These are phyloP conservation scores for Paratilapia polleni DNA, from an alignment of 2,113 vertebrate species.

Conservation along the genomic window DNA sequence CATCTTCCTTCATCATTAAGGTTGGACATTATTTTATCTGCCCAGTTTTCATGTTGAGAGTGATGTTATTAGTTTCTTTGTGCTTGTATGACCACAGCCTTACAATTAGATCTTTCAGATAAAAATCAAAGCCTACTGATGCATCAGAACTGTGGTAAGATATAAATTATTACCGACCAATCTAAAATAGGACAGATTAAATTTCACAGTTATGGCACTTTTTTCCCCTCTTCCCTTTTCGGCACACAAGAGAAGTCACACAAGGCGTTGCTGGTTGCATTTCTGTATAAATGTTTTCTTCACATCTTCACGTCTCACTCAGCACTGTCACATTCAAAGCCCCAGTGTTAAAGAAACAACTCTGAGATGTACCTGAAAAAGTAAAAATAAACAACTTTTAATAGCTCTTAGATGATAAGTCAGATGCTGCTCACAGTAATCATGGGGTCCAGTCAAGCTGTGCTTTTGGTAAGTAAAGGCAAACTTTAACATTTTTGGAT, in stretches of 20 bases:
- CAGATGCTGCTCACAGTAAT: slow-evolving; percentile 17
- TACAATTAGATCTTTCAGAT: slow-evolving; percentile 64
- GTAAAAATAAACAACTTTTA: slow-evolving; percentile 49
- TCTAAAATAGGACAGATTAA: slow-evolving; percentile 64
- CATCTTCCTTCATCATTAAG: slow-evolving; percentile 35
- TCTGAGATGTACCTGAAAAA: slow-evolving; percentile 33
- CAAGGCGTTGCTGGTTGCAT: slow-evolving; percentile 21
- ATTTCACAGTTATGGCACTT: slow-evolving; percentile 53
- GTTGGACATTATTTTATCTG: slow-evolving; percentile 35
- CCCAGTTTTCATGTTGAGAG: slow-evolving; percentile 29
- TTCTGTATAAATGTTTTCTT: slow-evolving; percentile 27
- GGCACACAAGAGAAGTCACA: slow-evolving; percentile 23
- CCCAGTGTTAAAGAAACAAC: neutral
- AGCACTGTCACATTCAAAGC: slow-evolving; percentile 46
- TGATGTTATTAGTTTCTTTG: slow-evolving; percentile 56
- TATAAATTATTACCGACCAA: slow-evolving; percentile 59
- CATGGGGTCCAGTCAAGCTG: slow-evolving; percentile 20
- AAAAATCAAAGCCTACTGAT: slow-evolving; percentile 57
- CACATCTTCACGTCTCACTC: slow-evolving; percentile 34
- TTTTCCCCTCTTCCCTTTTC: neutral
- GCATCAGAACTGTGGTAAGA: slow-evolving; percentile 34
- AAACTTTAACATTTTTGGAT: slow-evolving; percentile 9
- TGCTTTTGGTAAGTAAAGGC: neutral
- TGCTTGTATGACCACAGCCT: slow-evolving; percentile 51
- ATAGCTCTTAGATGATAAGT: slow-evolving; percentile 30